Evolutionary conservation across 2,113 vertebrate genomes (phyloP).

Genomic region (Colistium nudipinnis): DNA sequence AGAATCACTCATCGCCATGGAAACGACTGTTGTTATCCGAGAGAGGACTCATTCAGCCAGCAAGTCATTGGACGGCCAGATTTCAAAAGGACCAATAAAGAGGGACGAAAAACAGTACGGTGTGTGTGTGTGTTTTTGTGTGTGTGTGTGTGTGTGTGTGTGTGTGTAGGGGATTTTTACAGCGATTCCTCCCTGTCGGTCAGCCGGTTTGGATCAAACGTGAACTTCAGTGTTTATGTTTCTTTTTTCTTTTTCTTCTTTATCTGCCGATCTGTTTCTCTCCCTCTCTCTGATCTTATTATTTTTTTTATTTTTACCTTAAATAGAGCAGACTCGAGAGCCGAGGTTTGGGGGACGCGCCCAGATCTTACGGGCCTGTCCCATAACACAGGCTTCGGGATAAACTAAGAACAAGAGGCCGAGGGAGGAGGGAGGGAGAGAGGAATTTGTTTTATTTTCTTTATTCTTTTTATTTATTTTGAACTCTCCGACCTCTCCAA

Average conservation of each 20-base stretch:
- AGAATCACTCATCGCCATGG: conserved; percentile 27
- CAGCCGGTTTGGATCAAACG: conserved; percentile 66
- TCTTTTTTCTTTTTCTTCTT: conserved; percentile 69
- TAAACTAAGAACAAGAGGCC: conserved; percentile 45
- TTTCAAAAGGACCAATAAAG: conserved; percentile 46
- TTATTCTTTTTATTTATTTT: too few relatives aligned
- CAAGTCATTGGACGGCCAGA: conserved; percentile 40
- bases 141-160: neutral
- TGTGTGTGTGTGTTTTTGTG: conserved; percentile 10
- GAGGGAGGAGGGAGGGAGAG: conserved; percentile 38
- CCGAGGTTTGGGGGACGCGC: conserved; percentile 40
- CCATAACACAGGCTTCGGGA: conserved; percentile 59
- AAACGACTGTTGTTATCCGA: conserved; percentile 27
- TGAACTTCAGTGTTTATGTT: conserved; percentile 64
- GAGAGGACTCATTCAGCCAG: neutral
- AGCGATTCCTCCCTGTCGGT: conserved; percentile 5
- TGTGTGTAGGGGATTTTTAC: conserved; percentile 15
- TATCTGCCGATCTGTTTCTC: conserved; percentile 61
- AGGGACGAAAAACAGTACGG: conserved; percentile 2
- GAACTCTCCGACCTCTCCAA: conserved; percentile 13
- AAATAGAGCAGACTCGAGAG: conserved; percentile 62
- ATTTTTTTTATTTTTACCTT: conserved; percentile 58
- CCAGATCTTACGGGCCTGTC: conserved; percentile 49
- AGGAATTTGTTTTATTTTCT: conserved; percentile 70
- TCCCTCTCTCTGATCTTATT: conserved; percentile 37